These are phyloP conservation scores for Lissocephala sabroskyi DNA, from an alignment of 2,888 invertebrate species.

Conservation along the genomic window DNA sequence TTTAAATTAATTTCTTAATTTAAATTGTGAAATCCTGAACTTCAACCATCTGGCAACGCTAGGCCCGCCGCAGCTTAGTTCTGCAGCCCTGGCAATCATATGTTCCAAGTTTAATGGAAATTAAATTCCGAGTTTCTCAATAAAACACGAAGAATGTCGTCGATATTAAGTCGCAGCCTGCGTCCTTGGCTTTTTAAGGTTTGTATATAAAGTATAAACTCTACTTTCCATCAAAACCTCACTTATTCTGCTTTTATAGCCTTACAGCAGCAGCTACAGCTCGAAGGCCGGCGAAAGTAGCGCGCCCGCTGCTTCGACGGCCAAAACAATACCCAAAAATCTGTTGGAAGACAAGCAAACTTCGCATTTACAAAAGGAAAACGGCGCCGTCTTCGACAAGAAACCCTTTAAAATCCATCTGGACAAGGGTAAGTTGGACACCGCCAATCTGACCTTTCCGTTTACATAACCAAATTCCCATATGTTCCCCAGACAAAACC, in stretches of 20 bases:
- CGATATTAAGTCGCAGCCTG: slow-evolving; percentile 28
- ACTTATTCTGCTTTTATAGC: not conserved
- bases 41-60: too few relatives aligned
- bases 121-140: too few relatives aligned
- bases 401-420: slow-evolving; percentile 88
- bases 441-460: slow-evolving; percentile 5
- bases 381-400: slow-evolving; percentile 88
- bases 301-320: slow-evolving; percentile 4
- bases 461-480: too few relatives aligned
- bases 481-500: slow-evolving; percentile 77
- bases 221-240: not conserved
- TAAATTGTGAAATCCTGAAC: too few relatives aligned
- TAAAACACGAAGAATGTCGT: slow-evolving; percentile 28
- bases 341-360: slow-evolving; percentile 76
- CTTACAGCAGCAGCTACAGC: not conserved
- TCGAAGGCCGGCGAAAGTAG: not conserved
- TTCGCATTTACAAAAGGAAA: slow-evolving; percentile 77
- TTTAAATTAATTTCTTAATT: too few relatives aligned
- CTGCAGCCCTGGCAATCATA: not conserved
- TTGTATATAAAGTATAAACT: not conserved
- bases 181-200: slow-evolving; percentile 35
- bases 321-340: slow-evolving; percentile 79
- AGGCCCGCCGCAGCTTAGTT: not conserved
- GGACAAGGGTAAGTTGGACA: slow-evolving; percentile 75
- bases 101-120: slow-evolving; percentile 4